Evolutionary conservation across 2,113 vertebrate species (phyloP).

Genomic region (Gasterosteus nipponicus): DNA sequence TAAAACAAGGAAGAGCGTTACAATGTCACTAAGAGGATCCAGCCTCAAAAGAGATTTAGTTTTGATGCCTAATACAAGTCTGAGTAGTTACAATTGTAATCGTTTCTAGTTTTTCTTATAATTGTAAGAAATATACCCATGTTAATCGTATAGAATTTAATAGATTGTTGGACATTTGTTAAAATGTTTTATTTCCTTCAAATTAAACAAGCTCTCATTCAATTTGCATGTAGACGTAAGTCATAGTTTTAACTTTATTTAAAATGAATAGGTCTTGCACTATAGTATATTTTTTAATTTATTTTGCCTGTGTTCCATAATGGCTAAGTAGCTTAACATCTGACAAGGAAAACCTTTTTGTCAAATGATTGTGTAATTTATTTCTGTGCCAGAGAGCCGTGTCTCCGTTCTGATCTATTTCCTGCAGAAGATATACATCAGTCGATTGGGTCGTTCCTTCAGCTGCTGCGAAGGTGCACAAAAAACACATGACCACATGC

Average conservation of each 20-base stretch:
- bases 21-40: neutral
- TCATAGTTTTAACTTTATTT: neutral
- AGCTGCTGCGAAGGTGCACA: slow-evolving; percentile 50
- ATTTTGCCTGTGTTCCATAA: neutral
- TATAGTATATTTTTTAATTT: too few relatives aligned
- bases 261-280: neutral
- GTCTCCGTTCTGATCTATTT: too few relatives aligned
- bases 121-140: neutral
- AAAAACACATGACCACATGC: slow-evolving; percentile 52
- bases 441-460: slow-evolving; percentile 20
- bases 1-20: too few relatives aligned
- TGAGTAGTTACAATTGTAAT: too few relatives aligned
- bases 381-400: too few relatives aligned
- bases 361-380: slow-evolving; percentile 55
- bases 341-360: slow-evolving; percentile 13
- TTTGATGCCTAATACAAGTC: neutral
- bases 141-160: neutral
- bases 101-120: neutral
- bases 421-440: slow-evolving; percentile 41
- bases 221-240: neutral
- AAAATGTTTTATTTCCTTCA: too few relatives aligned
- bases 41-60: neutral
- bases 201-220: too few relatives aligned
- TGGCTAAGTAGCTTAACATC: neutral
- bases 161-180: too few relatives aligned